Base-by-base conservation (phyloP, 2,797 vertebrate species). In the Pseudomugil tenellus region DNA sequence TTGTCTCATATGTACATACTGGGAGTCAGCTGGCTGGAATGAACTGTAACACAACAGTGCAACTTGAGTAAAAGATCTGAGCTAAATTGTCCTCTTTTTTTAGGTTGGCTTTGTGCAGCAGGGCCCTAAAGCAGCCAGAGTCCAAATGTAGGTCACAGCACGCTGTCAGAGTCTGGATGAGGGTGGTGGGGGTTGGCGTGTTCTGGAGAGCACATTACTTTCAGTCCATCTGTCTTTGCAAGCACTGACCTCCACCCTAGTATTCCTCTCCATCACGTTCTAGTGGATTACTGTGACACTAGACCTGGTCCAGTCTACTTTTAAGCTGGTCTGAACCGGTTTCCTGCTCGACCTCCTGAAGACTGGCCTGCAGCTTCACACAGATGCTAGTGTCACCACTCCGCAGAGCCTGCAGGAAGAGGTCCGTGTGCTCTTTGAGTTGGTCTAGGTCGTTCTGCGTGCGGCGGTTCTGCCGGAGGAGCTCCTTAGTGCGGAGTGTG, bases 401-500 rank as follows among this genome's bases (percentile, higher is more conserved):
- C 75, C 79, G 89, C 76, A 96, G 63, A 5, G 94, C 96, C 74
- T 95, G 94, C 17, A 96, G 72, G 55, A 97, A 96, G 32, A 98
- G 93, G 61, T 91, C 91, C 0, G 95, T 96, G 74, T 97, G 95
- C 48, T 95, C 91, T 63, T 94, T 95, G 11, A 98, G 94, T 25
- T 86, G 91, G 63, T 98, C 96, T 26, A 99, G 84, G 77, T 99
- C 95, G 0, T 57, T 84, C 87, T 98, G 96, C 0, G 95, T 96
- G 74, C 94, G 93, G 12, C 96, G 94, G 90, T 97, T 99, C 87
- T 96, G 95, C 60, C 95, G 93, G 66, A 96, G 95, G 58, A 98
- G 84, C 86, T 98, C 97, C 91, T 97, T 97, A 43, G 96, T 97
- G 74, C 96, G 95, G n/a, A 98, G 91, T 2, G 96, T 96, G 74